These are phyloP conservation scores for Enteromius viviparus DNA, from an alignment of 2,797 vertebrate species.

Conservation along the genomic window DNA sequence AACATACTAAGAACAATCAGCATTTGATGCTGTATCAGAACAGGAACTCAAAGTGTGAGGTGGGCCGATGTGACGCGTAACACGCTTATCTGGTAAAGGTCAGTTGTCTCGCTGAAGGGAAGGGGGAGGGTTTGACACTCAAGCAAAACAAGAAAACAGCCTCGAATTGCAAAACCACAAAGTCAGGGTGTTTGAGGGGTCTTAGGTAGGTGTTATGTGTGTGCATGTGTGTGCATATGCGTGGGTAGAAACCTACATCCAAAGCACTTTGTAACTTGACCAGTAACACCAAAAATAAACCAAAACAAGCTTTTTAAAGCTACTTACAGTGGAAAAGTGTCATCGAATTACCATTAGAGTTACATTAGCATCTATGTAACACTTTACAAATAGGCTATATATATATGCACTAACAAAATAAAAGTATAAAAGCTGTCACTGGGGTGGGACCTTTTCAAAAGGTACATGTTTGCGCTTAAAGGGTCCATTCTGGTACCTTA, in stretches of 20 bases:
- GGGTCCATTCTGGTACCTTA: no score
- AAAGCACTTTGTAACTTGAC: slow-evolving; percentile 5
- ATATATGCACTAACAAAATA: no score
- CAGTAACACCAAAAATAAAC: slow-evolving; percentile 22
- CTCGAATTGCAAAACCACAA: slow-evolving; percentile 33
- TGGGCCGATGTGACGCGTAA: neutral
- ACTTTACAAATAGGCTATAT: neutral
- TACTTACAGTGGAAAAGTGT: neutral
- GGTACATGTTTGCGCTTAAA: no score
- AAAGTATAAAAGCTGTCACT: no score
- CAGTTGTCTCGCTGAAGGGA: slow-evolving; percentile 46
- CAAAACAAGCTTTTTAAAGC: neutral
- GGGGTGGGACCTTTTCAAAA: no score
- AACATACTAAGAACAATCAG: neutral
- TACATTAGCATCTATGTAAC: neutral
- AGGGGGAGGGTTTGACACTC: slow-evolving; percentile 48
- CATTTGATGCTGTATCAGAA: neutral
- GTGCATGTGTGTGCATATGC: neutral
- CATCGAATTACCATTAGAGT: neutral
- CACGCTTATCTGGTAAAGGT: slow-evolving; percentile 50
- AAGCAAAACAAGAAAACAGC: slow-evolving; percentile 55
- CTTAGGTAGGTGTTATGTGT: slow-evolving; percentile 30
- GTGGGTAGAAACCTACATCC: slow-evolving; percentile 8
- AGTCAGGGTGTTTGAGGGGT: slow-evolving; percentile 35
- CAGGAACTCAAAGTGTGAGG: slow-evolving; percentile 29